phyloP scores from a whole-genome alignment of 2,888 invertebrate genomes.

The Frankliniella fusca region DNA sequence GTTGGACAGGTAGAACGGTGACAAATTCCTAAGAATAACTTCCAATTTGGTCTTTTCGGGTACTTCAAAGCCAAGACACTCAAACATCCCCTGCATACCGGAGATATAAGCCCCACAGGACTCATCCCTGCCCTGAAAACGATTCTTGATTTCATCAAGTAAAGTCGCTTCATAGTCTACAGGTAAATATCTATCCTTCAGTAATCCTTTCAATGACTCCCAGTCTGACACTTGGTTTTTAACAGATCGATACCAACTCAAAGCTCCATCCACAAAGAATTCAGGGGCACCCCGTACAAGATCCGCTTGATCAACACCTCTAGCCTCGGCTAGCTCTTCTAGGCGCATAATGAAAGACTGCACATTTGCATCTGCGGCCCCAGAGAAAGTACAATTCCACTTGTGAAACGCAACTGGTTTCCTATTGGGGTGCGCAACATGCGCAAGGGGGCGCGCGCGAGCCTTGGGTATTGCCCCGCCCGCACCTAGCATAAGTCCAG shows the following conservation, averaged over 20 bases:
- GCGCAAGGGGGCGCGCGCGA: background rate
- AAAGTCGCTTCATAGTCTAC: slow-evolving; percentile 39
- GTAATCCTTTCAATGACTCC: slow-evolving; percentile 27
- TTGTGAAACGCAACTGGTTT: slow-evolving; percentile 29
- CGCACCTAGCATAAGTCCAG: background rate
- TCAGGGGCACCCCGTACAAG: slow-evolving; percentile 38
- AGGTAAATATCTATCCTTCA: slow-evolving; percentile 36
- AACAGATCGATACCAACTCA: slow-evolving; percentile 43
- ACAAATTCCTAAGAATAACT: background rate
- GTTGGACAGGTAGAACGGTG: background rate
- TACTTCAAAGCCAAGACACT: slow-evolving; percentile 32
- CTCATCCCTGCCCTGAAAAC: slow-evolving; percentile 40
- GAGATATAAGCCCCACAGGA: slow-evolving; percentile 39
- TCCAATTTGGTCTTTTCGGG: background rate
- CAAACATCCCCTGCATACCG: slow-evolving; percentile 38
- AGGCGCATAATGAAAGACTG: slow-evolving; percentile 38
- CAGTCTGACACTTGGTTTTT: slow-evolving; percentile 26
- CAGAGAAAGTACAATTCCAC: slow-evolving; percentile 37
- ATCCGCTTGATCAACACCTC: slow-evolving; percentile 35
- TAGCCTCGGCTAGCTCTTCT: slow-evolving; percentile 37
- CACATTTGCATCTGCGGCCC: slow-evolving; percentile 31
- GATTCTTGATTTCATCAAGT: slow-evolving; percentile 38
- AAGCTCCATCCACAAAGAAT: slow-evolving; percentile 38
- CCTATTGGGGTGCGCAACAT: background rate
- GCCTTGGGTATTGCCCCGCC: background rate